Percentiles rank a stretch among this genome's conserved stretches.
Evolutionary conservation across 92 coral and sea anemone species (phyloP).

Genomic region (Muricea muricata): DNA sequence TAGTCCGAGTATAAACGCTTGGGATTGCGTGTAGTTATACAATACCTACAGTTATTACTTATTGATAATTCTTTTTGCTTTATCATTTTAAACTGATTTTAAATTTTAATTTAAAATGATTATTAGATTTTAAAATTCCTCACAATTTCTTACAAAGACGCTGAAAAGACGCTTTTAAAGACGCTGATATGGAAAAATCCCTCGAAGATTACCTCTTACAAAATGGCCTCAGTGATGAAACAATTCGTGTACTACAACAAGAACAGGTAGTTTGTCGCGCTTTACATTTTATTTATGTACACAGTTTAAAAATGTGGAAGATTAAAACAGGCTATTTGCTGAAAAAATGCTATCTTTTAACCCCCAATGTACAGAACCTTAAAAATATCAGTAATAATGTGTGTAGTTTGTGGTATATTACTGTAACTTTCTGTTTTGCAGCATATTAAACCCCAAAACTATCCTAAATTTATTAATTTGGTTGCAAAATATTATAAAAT

Average conservation of each 20-base stretch:
- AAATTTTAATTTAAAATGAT: neutral
- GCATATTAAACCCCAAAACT: neutral
- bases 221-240: neutral
- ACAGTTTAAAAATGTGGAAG: no score
- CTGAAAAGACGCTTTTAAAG: no score
- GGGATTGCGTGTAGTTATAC: no score
- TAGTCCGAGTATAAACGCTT: neutral
- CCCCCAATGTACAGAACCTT: neutral
- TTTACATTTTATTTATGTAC: neutral
- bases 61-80: neutral
- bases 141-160: no score
- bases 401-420: neutral
- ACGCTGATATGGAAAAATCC: neutral
- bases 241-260: neutral
- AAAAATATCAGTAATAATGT: neutral
- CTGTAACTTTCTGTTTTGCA: no score
- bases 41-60: no score
- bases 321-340: no score
- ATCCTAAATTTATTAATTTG: no score
- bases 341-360: no score
- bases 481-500: no score
- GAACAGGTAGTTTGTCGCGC: neutral
- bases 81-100: neutral
- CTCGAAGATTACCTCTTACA: neutral
- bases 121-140: neutral